Evolutionary conservation across 1,140 invertebrate genomes (phyloP).

Genomic region (Hermetia illucens): DNA sequence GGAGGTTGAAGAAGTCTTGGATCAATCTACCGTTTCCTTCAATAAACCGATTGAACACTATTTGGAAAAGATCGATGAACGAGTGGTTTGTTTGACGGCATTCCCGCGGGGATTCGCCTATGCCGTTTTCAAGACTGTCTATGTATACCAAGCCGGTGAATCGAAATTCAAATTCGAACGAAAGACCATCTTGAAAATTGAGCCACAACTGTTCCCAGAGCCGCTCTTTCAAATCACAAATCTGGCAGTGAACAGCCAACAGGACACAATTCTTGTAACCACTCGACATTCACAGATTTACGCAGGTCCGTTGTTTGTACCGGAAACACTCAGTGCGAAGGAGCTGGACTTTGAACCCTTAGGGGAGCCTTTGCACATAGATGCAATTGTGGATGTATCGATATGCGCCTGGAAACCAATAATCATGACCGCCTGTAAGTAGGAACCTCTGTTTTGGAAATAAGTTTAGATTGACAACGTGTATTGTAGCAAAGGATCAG

Average conservation of each 20-base stretch:
- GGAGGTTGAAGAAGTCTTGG: conserved; percentile 17
- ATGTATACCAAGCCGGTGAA: conserved; percentile 44
- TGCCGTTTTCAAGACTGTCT: conserved; percentile 38
- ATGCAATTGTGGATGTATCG: conserved; percentile 58
- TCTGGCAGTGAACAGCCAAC: conserved; percentile 34
- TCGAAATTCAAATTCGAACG: conserved; percentile 38
- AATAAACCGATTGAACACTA: too few species aligned
- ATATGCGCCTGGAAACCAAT: conserved; percentile 80
- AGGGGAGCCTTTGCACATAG: conserved; percentile 65
- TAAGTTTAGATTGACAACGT: neutral
- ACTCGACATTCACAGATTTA: conserved; percentile 45
- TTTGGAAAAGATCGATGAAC: too few species aligned
- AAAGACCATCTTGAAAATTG: conserved; percentile 37
- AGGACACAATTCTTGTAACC: conserved; percentile 38
- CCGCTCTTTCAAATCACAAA: conserved; percentile 33
- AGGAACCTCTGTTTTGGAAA: neutral
- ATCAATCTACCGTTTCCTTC: too few species aligned
- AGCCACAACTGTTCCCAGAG: conserved; percentile 25
- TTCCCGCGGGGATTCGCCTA: conserved; percentile 43
- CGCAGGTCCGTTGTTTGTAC: conserved; percentile 35
- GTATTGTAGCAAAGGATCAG: conserved; percentile 43
- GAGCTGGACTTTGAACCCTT: conserved; percentile 36
- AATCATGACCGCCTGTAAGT: conserved; percentile 65
- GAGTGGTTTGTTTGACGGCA: conserved; percentile 34
- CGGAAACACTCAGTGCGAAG: conserved; percentile 25